Evolutionary conservation across 2,888 invertebrate species (phyloP).

Genomic region (Phoenoteleia sp.): DNA sequence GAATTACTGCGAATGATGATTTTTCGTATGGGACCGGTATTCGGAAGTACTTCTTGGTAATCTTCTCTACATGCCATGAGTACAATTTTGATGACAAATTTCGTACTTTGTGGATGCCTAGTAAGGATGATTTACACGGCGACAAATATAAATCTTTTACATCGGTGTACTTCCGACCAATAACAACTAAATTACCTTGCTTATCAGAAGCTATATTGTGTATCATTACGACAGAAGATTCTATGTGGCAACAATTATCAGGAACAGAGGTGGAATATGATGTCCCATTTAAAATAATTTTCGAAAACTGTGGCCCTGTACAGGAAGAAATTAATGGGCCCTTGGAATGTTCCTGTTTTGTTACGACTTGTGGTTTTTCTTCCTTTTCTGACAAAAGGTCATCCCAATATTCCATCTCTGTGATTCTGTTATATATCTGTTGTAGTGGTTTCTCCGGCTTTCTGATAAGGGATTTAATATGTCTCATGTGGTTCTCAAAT

Average conservation of each 20-base stretch:
- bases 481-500: constrained; percentile 53
- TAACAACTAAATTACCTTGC: neutral
- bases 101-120: neutral
- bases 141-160: neutral
- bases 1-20: too few relatives aligned
- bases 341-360: neutral
- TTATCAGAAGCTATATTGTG: neutral
- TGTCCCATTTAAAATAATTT: neutral
- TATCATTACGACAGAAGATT: neutral
- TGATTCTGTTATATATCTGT: constrained; percentile 20
- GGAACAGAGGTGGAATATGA: neutral
- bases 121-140: neutral
- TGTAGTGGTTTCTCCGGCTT: constrained; percentile 47
- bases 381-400: neutral
- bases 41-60: too few relatives aligned
- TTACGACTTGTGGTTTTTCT: neutral
- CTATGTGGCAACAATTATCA: neutral
- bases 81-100: neutral
- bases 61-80: too few relatives aligned
- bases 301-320: neutral
- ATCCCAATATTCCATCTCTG: neutral
- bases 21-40: too few relatives aligned
- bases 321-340: neutral
- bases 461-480: constrained; percentile 29
- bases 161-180: neutral